Base-by-base conservation (phyloP, 2,888 invertebrate species). In the Eumacrocentrus americanus region DNA sequence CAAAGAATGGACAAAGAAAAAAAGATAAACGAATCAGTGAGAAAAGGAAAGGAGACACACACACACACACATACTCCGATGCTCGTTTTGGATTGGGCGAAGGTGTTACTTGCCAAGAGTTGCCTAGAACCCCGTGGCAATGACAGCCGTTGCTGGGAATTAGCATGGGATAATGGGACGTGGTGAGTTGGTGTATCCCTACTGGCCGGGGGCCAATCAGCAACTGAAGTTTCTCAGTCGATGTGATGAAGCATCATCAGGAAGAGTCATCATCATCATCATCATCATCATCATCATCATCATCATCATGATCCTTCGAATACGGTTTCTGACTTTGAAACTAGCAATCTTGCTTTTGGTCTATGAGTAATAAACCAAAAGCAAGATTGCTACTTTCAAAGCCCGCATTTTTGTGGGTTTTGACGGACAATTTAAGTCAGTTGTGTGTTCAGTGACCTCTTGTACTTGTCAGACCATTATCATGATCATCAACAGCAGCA, bases 111-210 rank as follows among this genome's bases (percentile, higher is more conserved):
- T 79, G 80, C 80, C 78, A 78, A 77, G 77, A 58, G 65, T 62
- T 59, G 58, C 48, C 61, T 59, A 58, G 60, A 58, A 58, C 72
- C 77, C 75, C 70, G 73, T 78, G 78, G 79, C 79, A 80, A 77
- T 79, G 79, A 79, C 80, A 80, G 79, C 75, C 77, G 71, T 73
- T 70, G 74, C 73, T 70, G 70, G 72, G 75, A 80, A 80, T 80
- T 80, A 80, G 79, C 80, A 80, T 80, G 79, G 79, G 80, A 80
- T 80, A 80, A 80, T 80, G 76, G 78, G 63, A 57, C 76, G 72
- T 73, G 70, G 72, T n/a, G n/a, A n/a, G n/a, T 72, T 72, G 72
- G 67, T 63, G 57, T 42, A 47, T 74, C 72, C 74, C n/a, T n/a
- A n/a, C 72, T 72, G 61, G 67, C 62, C 70, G 70, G 73, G 72